Evolutionary conservation across 2,113 vertebrate genomes (phyloP).

Genomic region (Sminthopsis crassicaudata): DNA sequence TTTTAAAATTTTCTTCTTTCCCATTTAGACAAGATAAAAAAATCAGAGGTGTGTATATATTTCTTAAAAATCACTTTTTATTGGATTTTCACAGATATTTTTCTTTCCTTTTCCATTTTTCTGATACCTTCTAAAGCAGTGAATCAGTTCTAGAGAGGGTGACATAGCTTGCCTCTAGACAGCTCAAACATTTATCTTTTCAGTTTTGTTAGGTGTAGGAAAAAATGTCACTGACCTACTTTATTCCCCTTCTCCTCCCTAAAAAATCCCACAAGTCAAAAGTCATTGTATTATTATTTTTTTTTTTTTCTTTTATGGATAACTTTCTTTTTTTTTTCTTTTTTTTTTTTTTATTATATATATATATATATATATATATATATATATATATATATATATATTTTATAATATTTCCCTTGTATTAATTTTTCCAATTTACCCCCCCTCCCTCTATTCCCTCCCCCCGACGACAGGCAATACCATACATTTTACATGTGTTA

Average conservation of each 20-base stretch:
- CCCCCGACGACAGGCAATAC: no score
- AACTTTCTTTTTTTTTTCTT: no score
- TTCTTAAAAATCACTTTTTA: neutral
- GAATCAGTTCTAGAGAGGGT: neutral
- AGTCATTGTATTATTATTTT: neutral
- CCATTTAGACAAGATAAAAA: neutral
- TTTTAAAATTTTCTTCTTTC: neutral
- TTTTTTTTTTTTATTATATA: no score
- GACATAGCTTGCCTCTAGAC: neutral
- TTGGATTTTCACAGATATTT: neutral
- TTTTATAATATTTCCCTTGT: no score
- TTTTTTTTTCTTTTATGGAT: no score
- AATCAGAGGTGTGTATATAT: neutral
- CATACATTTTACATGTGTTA: no score
- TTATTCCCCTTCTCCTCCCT: neutral
- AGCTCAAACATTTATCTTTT: neutral
- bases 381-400: no score
- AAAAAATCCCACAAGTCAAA: neutral
- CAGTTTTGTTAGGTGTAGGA: neutral
- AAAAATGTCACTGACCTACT: neutral
- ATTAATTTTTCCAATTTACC: no score
- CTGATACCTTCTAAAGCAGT: neutral
- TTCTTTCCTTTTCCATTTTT: neutral
- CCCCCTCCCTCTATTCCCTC: no score
- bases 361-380: no score